These are phyloP conservation scores for Phrynocephalus forsythii DNA, from an alignment of 2,797 vertebrate species.

Conservation along the genomic window DNA sequence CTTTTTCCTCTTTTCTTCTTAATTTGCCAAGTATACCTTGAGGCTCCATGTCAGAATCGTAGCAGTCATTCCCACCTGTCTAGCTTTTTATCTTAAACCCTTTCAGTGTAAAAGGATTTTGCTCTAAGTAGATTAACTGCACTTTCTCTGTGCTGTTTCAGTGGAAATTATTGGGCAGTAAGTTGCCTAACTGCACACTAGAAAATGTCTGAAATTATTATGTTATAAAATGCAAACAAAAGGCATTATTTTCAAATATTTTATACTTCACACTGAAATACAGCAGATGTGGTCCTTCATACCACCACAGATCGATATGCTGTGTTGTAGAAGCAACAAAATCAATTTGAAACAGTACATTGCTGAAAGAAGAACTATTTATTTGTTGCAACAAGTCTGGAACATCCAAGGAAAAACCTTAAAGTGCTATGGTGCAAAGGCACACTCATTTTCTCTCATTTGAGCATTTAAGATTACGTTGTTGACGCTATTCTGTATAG, in stretches of 20 bases:
- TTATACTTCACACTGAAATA: neutral
- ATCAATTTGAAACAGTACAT: neutral
- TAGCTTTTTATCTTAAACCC: conserved; percentile 3
- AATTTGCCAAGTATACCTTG: neutral
- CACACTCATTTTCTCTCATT: neutral
- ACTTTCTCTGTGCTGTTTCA: neutral
- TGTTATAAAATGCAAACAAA: neutral
- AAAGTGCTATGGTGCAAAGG: neutral
- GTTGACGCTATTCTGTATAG: neutral
- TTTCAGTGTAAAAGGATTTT: neutral
- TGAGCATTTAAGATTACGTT: neutral
- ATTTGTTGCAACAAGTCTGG: neutral
- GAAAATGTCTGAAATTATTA: neutral
- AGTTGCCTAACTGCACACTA: neutral
- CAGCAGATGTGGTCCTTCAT: neutral
- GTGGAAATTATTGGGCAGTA: neutral
- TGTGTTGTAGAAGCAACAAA: neutral
- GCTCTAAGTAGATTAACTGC: neutral
- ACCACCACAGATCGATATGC: neutral
- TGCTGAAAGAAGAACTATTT: neutral
- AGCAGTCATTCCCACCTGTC: neutral
- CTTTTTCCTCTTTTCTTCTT: neutral
- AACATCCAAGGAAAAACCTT: neutral
- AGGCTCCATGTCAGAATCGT: neutral
- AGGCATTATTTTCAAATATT: neutral